Percentiles rank a stretch among this genome's conserved stretches.
Evolutionary conservation across 1,140 invertebrate species (phyloP).

Genomic region (Cyphomyrmex costatus): DNA sequence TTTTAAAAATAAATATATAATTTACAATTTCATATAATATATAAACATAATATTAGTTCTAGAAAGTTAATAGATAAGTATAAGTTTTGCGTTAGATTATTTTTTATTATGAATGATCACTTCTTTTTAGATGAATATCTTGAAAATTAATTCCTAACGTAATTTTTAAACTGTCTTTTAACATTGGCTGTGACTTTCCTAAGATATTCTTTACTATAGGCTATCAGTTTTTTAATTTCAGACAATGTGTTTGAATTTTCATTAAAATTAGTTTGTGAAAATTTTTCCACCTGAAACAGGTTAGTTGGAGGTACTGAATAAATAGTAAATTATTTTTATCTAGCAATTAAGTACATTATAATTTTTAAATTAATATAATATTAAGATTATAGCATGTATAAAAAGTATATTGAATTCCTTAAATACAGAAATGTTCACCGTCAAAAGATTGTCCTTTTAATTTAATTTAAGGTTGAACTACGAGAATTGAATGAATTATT

Average conservation of each 20-base stretch:
- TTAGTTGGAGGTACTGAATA: background rate
- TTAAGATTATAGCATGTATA: background rate
- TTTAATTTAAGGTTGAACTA: background rate
- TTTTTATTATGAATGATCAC: no score
- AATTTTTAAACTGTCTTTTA: no score
- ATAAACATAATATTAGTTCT: no score
- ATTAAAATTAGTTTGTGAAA: no score
- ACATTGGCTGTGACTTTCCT: background rate
- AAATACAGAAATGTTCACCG: background rate
- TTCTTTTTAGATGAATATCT: no score
- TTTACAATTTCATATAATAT: no score
- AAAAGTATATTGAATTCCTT: background rate
- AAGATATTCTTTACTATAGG: background rate
- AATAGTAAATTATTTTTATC: background rate
- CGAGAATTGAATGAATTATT: no score
- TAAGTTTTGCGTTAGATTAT: no score
- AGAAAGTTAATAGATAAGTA: no score
- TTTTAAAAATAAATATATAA: no score
- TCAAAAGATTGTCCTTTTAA: background rate
- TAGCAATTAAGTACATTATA: background rate
- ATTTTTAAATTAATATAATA: background rate
- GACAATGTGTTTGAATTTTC: no score
- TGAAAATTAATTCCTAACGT: no score
- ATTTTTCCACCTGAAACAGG: background rate
- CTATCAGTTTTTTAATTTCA: background rate